Conservation (phyloP, 2,113 vertebrate species). For the Struthidea cinerea region DNA sequence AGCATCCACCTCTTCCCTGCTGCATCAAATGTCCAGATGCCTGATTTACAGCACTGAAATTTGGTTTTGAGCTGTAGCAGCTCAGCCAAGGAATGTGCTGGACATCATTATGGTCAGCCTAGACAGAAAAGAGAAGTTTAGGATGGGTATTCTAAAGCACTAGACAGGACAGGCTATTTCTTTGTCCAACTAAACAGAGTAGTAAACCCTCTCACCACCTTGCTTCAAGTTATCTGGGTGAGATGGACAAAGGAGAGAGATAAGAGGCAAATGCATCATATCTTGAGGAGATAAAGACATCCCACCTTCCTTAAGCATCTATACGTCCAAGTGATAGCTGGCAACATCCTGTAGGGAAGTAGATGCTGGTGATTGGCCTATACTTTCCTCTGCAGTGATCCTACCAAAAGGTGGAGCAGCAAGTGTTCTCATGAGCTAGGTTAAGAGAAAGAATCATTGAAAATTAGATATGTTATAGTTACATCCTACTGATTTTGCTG, state of each 20-base stretch:
- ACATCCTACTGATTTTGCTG: not conserved
- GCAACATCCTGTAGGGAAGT: not conserved
- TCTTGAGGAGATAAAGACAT: not conserved
- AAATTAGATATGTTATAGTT: not conserved
- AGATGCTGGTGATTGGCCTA: not conserved
- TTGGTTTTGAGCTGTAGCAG: not conserved
- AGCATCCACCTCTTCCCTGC: not conserved
- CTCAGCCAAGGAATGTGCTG: not conserved
- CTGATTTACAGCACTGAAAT: not conserved
- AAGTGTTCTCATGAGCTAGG: not conserved
- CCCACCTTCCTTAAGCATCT: not conserved
- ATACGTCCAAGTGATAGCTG: not conserved
- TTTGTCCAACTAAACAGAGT: not conserved
- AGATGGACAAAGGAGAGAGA: not conserved
- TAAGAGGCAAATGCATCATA: not conserved
- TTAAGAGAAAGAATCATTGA: not conserved
- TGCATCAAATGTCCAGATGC: not conserved
- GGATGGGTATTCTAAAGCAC: not conserved
- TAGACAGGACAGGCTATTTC: not conserved
- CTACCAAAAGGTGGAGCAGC: not conserved
- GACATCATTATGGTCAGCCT: accelerated
- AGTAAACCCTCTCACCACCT: not conserved
- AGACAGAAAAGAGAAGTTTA: not conserved
- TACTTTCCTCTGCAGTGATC: not conserved
- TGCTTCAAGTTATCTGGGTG: not conserved